Base-by-base conservation (phyloP, 2,113 vertebrate species). In the Marmota monax region DNA sequence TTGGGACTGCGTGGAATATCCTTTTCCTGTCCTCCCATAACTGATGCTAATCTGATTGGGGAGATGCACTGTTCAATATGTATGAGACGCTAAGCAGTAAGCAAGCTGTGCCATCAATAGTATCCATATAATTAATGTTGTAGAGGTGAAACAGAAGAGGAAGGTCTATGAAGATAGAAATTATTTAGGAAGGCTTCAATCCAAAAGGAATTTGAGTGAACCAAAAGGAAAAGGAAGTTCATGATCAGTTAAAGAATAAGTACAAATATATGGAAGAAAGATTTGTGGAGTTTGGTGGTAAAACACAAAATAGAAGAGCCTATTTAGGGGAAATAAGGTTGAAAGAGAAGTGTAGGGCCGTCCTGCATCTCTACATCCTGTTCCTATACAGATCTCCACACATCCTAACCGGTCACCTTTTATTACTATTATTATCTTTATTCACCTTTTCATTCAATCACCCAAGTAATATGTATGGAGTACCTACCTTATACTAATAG, bases 101-200 rank as follows among this genome's bases (percentile, higher is more conserved):
- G 32, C 25, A 48, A 53, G 25, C 27, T 39, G 58, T 27, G 11
- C 39, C 22, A 79, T 93, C 86, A 83, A 45, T 92, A n/a, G 90
- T 69, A 87, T 79, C 88, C 84, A 61, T 87, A 90, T 78, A 86
- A 78, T n/a, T 67, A 39, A 67, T 69, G 77, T 37, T 37, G n/a
- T 25, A 53, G 63, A 87, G 22, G 53, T 23, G 1, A 89, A 80
- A 80, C n/a, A 76, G 84, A 86, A 37, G 7, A 91, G 39, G n/a
- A 82, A 74, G 84, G 77, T 80, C 34, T 27, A 67, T 56, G 11
- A 53, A 39, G 42, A n/a, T 1, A 94, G 42, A 78, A 94, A 88
- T 84, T 69, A 86, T 79, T 63, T 80, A 90, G 70, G 23, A 94
- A 72, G 51, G 9, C 51, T 80, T 86, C 58, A 32, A 16, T 87